Evolutionary conservation across 2,113 vertebrate genomes (phyloP), one percentile per base, ranked within the genome.

Genomic region (Chionodraco myersi): DNA sequence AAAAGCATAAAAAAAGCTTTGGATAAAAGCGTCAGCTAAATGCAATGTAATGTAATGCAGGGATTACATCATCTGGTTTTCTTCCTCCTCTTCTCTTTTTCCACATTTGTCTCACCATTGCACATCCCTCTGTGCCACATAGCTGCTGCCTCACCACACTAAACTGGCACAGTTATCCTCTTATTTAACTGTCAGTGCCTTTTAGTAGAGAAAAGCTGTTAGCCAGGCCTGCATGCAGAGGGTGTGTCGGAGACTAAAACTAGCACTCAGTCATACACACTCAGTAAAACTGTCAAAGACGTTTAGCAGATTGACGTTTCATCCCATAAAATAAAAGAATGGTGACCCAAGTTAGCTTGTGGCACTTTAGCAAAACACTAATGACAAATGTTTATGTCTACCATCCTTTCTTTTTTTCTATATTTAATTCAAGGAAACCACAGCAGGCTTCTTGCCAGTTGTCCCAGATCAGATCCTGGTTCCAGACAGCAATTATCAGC

Each of bases 161-260:
- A 63, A 53, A 51, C 67, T 86, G 86, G 83, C 85, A 84, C 69
- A 18, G 60, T n/a, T 70, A 85, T 74, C 71, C 81, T 83, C 79
- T 86, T 81, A 79, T 90, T 89, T 86, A 83, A 88, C 58, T 65
- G 54, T 70, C 79, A 72, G 52, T 75, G 61, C 74, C 44, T 41
- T 77, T 76, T 47, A 77, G 72, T 26, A 44, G 48, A 51, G 60
- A 49, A 69, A 67, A 63, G 69, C 9, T 47, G 64, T 76, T 78
- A 54, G 62, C 76, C 84, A 83, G 79, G 59, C 75, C 67, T 63
- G 59, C 58, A 13, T 60, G 52, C 62, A 34, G 41, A 83, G 77
- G 80, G 74, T 6, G 81, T 87, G 82, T 72, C 89, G n/a, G 18
- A 78, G 44, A 54, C 54, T 72, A 13, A 83, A 88, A 69, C 83